These are phyloP conservation scores for Ariolimax columbianus DNA, from an alignment of 2,888 invertebrate genomes.

Conservation along the genomic window DNA sequence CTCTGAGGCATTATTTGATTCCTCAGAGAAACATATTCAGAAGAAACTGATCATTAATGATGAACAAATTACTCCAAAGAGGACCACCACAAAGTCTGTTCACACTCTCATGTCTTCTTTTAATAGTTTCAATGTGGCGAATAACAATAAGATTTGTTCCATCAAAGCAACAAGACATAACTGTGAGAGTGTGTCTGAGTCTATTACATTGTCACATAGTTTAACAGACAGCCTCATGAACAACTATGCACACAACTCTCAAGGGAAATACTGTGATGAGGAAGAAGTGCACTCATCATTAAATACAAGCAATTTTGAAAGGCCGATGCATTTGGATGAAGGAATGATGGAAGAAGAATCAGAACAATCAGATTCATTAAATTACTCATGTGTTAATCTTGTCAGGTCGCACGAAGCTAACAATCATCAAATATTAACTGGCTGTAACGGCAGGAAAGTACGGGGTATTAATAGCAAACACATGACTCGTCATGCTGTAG, in stretches of 20 bases:
- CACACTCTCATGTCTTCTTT: not conserved
- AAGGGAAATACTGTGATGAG: conserved; percentile 12
- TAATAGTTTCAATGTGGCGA: not conserved
- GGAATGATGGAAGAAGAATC: conserved; percentile 44
- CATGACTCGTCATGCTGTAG: not conserved
- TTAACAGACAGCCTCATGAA: not conserved
- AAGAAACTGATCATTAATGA: not conserved
- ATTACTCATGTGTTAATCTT: not conserved
- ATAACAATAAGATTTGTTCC: not conserved
- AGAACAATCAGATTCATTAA: not conserved
- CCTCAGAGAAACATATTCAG: not conserved
- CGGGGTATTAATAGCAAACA: not conserved
- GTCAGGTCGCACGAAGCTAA: not conserved
- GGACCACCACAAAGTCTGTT: not conserved
- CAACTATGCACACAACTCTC: not conserved
- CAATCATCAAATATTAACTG: not conserved
- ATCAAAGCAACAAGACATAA: not conserved
- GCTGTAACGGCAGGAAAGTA: not conserved
- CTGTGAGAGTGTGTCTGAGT: not conserved
- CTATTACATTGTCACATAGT: not conserved
- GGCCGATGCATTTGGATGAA: conserved; percentile 58
- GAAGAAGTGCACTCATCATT: conserved; percentile 57
- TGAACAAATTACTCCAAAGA: conserved; percentile 14
- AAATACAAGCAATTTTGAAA: conserved; percentile 69
- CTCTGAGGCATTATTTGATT: conserved; percentile 29